Evolutionary conservation across 2,888 invertebrate genomes (phyloP), one percentile per base, ranked within the genome.

Genomic region (Leucophenga montana): DNA sequence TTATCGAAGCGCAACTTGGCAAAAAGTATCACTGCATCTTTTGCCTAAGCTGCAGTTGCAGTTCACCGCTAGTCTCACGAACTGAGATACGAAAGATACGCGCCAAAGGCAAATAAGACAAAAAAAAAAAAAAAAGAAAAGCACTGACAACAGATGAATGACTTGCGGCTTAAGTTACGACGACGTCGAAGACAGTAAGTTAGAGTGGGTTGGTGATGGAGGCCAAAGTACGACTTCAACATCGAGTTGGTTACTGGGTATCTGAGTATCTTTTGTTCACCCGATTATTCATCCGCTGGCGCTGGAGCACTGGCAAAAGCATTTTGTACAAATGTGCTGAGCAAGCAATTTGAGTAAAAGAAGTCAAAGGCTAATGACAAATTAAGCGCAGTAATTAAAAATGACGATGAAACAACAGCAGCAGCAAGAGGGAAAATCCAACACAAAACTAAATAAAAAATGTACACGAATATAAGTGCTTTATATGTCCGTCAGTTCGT

Each of bases 331-430:
- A 46, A 48, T 48, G 20, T 62, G 62, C 48, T 46, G 62, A 18
- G 48, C 18, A 44, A 62, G 48, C 62, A 16, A 22, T 46, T 20
- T 46, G 18, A 62, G 48, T 20, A 46, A 46, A 62, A 59, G 59
- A 67, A 54, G 66, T 77, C 81, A 83, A 78, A 83, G 84, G 84
- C 83, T 82, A 83, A 82, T 83, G 78, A 77, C 76, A 83, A 82
- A 83, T 82, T 84, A 81, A 83, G 83, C 81, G 75, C 71, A 70
- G 68, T 75, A 82, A 81, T 82, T 81, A 83, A 80, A 78, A 75
- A 27, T 46, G 54, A 57, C 14, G 46, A 67, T 11, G 46, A 57
- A 54, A 22, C 16, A 33, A 31, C 14, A 31, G 33, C 31, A 70
- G 61, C 31, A 66, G 54, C 66, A 65, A 61, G 54, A 61, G 18